phyloP scores from a whole-genome alignment of 2,797 vertebrate genomes.

The Ptychobarbus kaznakovi region DNA sequence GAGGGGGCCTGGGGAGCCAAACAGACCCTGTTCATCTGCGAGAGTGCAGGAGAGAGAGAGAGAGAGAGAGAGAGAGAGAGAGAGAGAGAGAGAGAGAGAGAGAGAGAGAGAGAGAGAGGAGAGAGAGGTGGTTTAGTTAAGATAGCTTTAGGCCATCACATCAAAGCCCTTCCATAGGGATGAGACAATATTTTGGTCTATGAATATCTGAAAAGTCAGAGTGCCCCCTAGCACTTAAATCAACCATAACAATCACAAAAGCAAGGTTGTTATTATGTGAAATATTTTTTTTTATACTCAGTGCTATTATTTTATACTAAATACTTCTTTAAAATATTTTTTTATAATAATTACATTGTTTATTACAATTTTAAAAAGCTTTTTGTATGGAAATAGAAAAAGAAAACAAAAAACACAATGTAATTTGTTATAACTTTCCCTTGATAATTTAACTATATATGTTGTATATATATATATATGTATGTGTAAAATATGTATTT shows the following conservation, averaged over 20 bases:
- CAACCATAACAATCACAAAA: constrained; percentile 38
- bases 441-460: not conserved
- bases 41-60: constrained; percentile 36
- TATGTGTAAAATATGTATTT: too few species aligned
- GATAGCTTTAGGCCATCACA: constrained; percentile 15
- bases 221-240: constrained; percentile 48
- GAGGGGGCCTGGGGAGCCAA: constrained; percentile 64
- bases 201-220: constrained; percentile 46
- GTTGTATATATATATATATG: too few species aligned
- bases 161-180: constrained; percentile 31
- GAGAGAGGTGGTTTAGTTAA: constrained; percentile 37
- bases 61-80: constrained; percentile 35
- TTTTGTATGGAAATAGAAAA: not conserved
- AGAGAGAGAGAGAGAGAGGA: constrained; percentile 26
- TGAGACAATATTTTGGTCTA: constrained; percentile 38
- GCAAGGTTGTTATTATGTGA: not conserved
- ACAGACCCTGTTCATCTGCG: constrained; percentile 58
- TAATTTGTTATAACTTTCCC: not conserved
- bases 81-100: constrained; percentile 25
- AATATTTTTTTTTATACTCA: not conserved
- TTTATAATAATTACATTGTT: not conserved
- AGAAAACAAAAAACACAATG: not conserved
- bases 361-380: not conserved
- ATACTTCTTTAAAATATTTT: not conserved
- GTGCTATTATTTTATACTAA: not conserved